Evolutionary conservation across 2,797 vertebrate species (phyloP), one percentile per base, ranked within the genome.

Genomic region (Molossus alvarezi): DNA sequence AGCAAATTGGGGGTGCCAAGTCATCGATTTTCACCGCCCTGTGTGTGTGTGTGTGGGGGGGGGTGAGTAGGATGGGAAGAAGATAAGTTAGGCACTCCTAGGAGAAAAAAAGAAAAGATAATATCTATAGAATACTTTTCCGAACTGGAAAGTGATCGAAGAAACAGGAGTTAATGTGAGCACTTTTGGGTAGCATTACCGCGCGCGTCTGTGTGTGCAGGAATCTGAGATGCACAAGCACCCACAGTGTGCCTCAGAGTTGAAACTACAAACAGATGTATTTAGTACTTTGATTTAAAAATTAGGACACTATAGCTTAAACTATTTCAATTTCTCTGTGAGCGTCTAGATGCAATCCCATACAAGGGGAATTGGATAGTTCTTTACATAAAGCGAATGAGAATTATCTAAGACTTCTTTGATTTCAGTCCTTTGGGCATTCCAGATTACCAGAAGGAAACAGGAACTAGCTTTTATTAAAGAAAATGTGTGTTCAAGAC

Each of bases 1-100:
- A 84, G 64, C 48, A 90, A 88, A 85, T 41, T 73, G 65, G 13
- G 80, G 6, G 11, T 88, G 23, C 3, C 29, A 17, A 33, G 5
- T 89, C 75, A 88, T 82, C 77, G 71, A n/a, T 95, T 96, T 89
- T 45, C 65, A 93, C 14, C 41, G 12, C 20, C 29, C 11, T 87
- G 7, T 60, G 3, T 25, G 0, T 77, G 53, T 7, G 33, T 5
- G 7, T n/a, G 60, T 20, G 20, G 1, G 14, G 0, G 9, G 0
- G 1, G 2, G 6, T 18, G 6, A 14, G 9, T 53, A 25, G 5
- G 37, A 51, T 21, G 33, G 1, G 1, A 48, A 20, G 41, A 27
- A 85, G 11, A 92, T 41, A 58, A 41, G 2, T 9, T 55, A 79
- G 82, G 45, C 6, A 57, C 0, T 48, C 41, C 10, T 58, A 37